Base-by-base conservation (phyloP, 2,888 invertebrate genomes). In the Heliconius ismenius region DNA sequence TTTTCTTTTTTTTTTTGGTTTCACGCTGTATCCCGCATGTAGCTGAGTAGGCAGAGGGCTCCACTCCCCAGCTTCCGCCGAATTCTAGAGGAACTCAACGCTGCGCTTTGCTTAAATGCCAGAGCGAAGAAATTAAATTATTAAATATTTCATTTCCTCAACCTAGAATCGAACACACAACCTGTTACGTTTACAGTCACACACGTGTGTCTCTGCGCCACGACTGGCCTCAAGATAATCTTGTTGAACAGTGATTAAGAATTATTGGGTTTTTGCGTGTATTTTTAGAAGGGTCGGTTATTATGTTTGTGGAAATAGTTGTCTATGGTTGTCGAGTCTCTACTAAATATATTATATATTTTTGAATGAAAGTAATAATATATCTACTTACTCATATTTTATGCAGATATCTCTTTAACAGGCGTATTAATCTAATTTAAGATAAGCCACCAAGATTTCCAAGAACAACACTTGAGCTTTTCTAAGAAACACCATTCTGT, bases 401-500 rank as follows among this genome's bases (percentile, higher is more conserved):
- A 62, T 62, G 10, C 7, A 63, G 6, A 24, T 28, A 62, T 62
- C 2, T 24, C 26, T 26, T 26, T 24, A 4, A 64, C 18, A 21
- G 1, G n/a, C 15, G 13, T 13, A 36, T 13, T 39, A 65, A 65
- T 65, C 36, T 65, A 65, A 24, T 62, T 26, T 15, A 62, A 26
- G 26, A 76, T 65, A 65, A 74, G n/a, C 2, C 63, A 28, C 28
- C 21, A 54, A 64, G 49, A 43, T 64, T 79, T 75, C 75, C 58
- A 63, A 36, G 78, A 78, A 76, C 67, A 73, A 62, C 58, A 69
- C 75, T 75, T 75, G 58, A 63, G n/a, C 39, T 67, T 63, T 78
- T 78, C 76, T 28, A 24, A 74, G 78, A 75, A 78, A 10, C 60
- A 39, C 73, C 73, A 58, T 43, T n/a, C 73, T 67, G 77, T 76